Evolutionary conservation across 2,113 vertebrate genomes (phyloP).

Genomic region (Chaetura pelagica): DNA sequence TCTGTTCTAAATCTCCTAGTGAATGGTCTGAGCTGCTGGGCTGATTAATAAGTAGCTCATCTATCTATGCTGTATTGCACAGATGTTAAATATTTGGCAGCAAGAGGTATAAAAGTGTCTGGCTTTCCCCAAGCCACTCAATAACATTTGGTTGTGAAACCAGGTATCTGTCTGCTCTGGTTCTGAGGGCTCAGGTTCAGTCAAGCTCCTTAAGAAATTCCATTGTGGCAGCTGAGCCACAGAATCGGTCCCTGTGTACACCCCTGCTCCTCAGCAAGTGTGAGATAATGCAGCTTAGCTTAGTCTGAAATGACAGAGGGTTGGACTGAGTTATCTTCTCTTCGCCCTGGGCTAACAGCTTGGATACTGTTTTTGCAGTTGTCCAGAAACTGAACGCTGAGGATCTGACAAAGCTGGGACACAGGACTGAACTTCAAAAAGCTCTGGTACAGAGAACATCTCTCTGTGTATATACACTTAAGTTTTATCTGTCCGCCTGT

Average conservation of each 20-base stretch:
- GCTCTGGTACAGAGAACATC: not conserved
- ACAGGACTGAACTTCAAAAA: not conserved
- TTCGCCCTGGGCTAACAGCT: not conserved
- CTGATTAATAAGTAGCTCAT: not conserved
- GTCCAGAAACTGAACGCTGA: not conserved
- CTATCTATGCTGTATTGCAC: not conserved
- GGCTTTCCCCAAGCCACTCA: not conserved
- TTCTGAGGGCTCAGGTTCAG: not conserved
- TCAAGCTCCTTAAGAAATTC: not conserved
- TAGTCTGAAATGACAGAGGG: not conserved
- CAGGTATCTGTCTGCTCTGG: accelerated
- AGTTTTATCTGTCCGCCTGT: not conserved
- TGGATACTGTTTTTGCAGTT: not conserved
- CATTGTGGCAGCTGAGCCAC: not conserved
- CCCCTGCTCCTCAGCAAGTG: not conserved
- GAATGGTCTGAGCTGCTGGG: not conserved
- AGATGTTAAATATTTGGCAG: not conserved
- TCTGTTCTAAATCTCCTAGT: not conserved
- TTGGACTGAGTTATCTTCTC: not conserved
- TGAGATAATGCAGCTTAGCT: not conserved
- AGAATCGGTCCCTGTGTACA: not conserved
- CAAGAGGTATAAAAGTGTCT: not conserved
- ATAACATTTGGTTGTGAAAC: not conserved
- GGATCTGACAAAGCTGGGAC: not conserved
- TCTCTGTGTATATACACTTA: not conserved